phyloP scores from a whole-genome alignment of 2,888 invertebrate species.

The Phyto melanocephala region DNA sequence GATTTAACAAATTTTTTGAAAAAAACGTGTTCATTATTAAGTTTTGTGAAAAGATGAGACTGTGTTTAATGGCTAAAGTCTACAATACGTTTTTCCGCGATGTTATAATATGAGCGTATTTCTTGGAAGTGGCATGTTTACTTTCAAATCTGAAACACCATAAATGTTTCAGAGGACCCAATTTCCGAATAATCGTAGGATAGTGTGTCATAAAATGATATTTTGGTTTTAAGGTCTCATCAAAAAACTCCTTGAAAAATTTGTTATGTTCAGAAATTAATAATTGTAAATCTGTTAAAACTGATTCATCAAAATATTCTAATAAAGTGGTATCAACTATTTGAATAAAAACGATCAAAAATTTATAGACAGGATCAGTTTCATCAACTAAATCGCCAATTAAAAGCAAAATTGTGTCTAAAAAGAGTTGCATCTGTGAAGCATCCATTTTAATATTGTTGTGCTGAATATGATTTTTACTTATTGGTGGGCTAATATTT shows the following conservation, averaged over 20 bases:
- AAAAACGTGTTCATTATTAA: too few species aligned
- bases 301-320: not conserved
- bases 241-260: constrained; percentile 27
- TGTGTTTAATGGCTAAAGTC: constrained; percentile 30
- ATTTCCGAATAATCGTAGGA: not conserved
- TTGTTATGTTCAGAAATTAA: constrained; percentile 32
- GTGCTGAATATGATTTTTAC: too few species aligned
- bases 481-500: not conserved
- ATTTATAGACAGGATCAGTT: constrained; percentile 39
- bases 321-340: not conserved
- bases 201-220: constrained; percentile 37
- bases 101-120: constrained; percentile 44
- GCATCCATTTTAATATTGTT: too few species aligned
- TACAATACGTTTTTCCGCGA: constrained; percentile 28
- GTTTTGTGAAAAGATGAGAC: too few species aligned
- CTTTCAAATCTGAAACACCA: not conserved
- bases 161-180: constrained; percentile 37
- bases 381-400: constrained; percentile 52
- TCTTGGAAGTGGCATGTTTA: constrained; percentile 22
- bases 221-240: constrained; percentile 44
- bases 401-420: constrained; percentile 42
- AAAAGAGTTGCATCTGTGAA: not conserved
- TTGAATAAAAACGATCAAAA: constrained; percentile 45
- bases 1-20: too few species aligned
- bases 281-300: constrained; percentile 15